phyloP scores from a whole-genome alignment of 2,888 invertebrate species.

The Athripsodes cinereus region DNA sequence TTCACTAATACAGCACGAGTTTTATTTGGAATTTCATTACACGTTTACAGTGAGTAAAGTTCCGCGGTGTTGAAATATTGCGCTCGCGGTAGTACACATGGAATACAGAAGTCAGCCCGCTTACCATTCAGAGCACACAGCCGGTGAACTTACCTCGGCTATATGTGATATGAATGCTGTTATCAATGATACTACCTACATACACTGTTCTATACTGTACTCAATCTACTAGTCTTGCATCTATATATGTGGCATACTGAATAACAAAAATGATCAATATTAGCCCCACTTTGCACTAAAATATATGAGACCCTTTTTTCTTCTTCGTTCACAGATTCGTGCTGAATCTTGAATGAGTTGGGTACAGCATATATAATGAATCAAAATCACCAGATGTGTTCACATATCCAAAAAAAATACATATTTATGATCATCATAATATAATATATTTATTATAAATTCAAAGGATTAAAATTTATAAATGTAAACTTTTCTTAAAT shows the following conservation, averaged over 20 bases:
- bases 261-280: slow-evolving; percentile 6
- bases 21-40: background rate
- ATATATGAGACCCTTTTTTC: background rate
- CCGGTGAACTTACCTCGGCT: slow-evolving; percentile 6
- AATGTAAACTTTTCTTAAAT: too few species aligned
- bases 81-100: background rate
- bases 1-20: background rate
- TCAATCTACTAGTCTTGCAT: background rate
- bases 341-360: background rate
- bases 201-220: background rate
- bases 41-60: background rate
- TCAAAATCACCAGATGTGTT: too few species aligned
- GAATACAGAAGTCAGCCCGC: background rate
- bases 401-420: too few species aligned
- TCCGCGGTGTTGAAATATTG: background rate
- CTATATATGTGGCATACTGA: background rate
- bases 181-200: background rate
- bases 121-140: slow-evolving; percentile 3
- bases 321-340: background rate
- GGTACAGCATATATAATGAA: too few species aligned
- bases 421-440: too few species aligned
- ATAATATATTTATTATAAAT: too few species aligned
- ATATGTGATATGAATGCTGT: slow-evolving; percentile 9
- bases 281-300: background rate
- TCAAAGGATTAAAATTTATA: too few species aligned